Percentiles rank a stretch among this genome's conserved stretches.
phyloP scores from a whole-genome alignment of 2,888 invertebrate genomes.

The Mesorhabditis spiculigera region DNA sequence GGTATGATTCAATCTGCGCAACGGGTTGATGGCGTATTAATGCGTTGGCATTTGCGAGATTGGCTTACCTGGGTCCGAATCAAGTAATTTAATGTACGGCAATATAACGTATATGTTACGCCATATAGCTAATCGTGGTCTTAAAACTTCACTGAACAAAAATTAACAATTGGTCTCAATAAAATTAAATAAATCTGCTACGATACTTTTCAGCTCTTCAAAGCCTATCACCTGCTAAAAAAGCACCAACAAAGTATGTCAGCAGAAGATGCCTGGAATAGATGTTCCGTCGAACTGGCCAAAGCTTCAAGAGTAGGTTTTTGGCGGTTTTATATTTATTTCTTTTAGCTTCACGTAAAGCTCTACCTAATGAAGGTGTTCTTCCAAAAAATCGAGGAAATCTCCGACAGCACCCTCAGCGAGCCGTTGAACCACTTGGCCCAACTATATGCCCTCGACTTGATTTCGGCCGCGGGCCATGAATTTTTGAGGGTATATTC shows the following conservation, averaged over 20 bases:
- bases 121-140: too few relatives aligned
- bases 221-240: constrained; percentile 39
- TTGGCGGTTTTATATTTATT: constrained; percentile 23
- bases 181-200: too few relatives aligned
- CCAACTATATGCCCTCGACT: constrained; percentile 36
- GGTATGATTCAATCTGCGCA: constrained; percentile 11
- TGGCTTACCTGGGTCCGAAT: too few relatives aligned
- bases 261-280: constrained; percentile 82
- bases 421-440: constrained; percentile 33
- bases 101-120: too few relatives aligned
- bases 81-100: too few relatives aligned
- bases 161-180: too few relatives aligned
- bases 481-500: constrained; percentile 27
- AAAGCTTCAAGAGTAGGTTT: constrained; percentile 74
- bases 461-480: constrained; percentile 34
- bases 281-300: constrained; percentile 77
- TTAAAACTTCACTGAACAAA: too few relatives aligned
- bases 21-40: too few relatives aligned
- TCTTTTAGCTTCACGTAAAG: constrained; percentile 73
- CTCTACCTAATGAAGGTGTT: constrained; percentile 76
- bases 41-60: too few relatives aligned
- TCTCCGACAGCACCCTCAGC: constrained; percentile 62
- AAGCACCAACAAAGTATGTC: constrained; percentile 57
- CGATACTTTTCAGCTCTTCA: constrained; percentile 28
- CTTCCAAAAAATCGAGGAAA: constrained; percentile 53